Conservation (phyloP, 2,113 vertebrate genomes). For the Peromyscus leucopus region DNA sequence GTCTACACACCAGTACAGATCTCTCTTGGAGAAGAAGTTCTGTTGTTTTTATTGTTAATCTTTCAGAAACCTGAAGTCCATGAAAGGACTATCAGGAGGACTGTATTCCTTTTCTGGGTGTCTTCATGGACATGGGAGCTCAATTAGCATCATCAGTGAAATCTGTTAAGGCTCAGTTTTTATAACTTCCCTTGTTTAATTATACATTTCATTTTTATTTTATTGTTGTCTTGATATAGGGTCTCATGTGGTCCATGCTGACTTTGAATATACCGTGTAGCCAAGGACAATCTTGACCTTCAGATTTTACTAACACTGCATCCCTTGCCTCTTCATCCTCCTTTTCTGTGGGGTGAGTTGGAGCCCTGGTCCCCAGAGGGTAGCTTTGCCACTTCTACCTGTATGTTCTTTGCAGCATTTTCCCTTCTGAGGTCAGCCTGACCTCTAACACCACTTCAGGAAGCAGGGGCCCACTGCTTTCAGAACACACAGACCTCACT, state of each 20-base stretch:
- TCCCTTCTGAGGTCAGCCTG: neutral
- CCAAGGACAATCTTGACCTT: neutral
- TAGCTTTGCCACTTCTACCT: neutral
- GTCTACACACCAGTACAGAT: constrained; percentile 38
- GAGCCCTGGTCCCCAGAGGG: neutral
- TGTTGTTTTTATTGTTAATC: constrained; percentile 29
- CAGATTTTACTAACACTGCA: neutral
- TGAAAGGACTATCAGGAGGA: constrained; percentile 21
- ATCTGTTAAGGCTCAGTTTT: neutral
- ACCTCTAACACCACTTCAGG: neutral
- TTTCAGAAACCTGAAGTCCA: constrained; percentile 51
- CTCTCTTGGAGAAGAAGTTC: constrained; percentile 35
- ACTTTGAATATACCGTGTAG: neutral
- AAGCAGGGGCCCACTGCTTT: constrained; percentile 9
- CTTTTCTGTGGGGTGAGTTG: neutral
- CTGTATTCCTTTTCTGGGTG: neutral
- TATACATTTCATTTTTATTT: neutral
- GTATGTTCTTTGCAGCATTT: neutral
- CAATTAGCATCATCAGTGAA: neutral
- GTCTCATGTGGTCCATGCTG: neutral
- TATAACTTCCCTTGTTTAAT: neutral
- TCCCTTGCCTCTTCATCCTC: too few relatives aligned
- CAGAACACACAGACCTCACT: neutral
- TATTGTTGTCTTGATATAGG: neutral
- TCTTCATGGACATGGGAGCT: constrained; percentile 35